phyloP scores from a whole-genome alignment of 2,888 invertebrate species.

The Watsonalla binaria region DNA sequence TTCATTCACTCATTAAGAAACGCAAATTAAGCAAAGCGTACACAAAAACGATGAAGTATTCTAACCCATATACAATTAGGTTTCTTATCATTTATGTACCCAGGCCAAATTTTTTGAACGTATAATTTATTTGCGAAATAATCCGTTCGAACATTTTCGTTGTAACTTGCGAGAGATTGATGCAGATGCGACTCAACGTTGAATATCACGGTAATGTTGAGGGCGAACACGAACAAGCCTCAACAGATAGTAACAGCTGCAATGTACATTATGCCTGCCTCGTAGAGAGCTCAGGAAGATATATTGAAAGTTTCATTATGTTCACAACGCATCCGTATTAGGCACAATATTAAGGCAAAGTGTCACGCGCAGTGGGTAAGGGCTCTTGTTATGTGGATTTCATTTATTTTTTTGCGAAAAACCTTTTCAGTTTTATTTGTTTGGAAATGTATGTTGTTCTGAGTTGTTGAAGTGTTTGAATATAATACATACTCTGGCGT shows the following conservation, averaged over 20 bases:
- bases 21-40: no score
- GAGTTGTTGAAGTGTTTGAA: no score
- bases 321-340: neutral
- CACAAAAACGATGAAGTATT: no score
- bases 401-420: neutral
- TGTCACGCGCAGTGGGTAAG: neutral
- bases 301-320: neutral
- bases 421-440: neutral
- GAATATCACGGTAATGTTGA: constrained; percentile 10
- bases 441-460: neutral
- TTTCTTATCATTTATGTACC: no score
- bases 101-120: no score
- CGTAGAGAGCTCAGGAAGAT: neutral
- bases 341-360: neutral
- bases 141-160: no score
- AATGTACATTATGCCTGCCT: neutral
- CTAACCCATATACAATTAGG: no score
- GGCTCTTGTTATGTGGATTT: neutral
- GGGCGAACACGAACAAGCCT: constrained; percentile 2
- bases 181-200: neutral
- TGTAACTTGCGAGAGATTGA: no score
- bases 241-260: neutral
- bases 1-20: no score
- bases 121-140: no score
- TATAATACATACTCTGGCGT: no score